Evolutionary conservation across 2,888 invertebrate genomes (phyloP).

Genomic region (Synergus laeviventris): DNA sequence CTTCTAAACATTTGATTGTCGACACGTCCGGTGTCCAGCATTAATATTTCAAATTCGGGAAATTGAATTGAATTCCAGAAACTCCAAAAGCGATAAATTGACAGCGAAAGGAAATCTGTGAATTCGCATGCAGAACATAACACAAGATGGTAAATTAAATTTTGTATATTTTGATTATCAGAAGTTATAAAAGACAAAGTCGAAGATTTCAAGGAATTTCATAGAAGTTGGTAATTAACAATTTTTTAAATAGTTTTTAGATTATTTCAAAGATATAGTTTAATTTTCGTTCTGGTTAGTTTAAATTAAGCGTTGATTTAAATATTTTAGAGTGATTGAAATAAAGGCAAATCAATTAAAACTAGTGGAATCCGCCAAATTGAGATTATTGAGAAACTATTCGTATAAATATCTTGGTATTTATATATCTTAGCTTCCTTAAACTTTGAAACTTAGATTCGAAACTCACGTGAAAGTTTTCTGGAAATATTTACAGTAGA

Average conservation of each 20-base stretch:
- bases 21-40: conserved; percentile 41
- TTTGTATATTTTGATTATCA: too few relatives aligned
- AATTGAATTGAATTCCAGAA: neutral
- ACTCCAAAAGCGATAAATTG: neutral
- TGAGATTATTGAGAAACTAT: neutral
- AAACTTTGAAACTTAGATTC: conserved; percentile 7
- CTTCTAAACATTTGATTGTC: conserved; percentile 55
- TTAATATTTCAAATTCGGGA: conserved; percentile 14
- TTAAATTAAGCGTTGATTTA: too few relatives aligned
- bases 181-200: too few relatives aligned
- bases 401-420: neutral
- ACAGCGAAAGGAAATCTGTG: neutral
- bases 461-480: neutral
- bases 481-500: conserved; percentile 1
- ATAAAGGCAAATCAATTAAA: too few relatives aligned
- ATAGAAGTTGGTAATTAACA: too few relatives aligned
- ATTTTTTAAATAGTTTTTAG: too few relatives aligned
- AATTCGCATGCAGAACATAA: neutral
- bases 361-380: neutral
- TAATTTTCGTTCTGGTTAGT: too few relatives aligned
- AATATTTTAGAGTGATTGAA: too few relatives aligned
- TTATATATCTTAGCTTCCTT: neutral
- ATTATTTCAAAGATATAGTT: too few relatives aligned
- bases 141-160: neutral
- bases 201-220: too few relatives aligned